A percentile compares a stretch with the other conserved stretches of the same genome.
Evolutionary conservation across 2,888 invertebrate genomes (phyloP).

Genomic region (Diarsia mendica): DNA sequence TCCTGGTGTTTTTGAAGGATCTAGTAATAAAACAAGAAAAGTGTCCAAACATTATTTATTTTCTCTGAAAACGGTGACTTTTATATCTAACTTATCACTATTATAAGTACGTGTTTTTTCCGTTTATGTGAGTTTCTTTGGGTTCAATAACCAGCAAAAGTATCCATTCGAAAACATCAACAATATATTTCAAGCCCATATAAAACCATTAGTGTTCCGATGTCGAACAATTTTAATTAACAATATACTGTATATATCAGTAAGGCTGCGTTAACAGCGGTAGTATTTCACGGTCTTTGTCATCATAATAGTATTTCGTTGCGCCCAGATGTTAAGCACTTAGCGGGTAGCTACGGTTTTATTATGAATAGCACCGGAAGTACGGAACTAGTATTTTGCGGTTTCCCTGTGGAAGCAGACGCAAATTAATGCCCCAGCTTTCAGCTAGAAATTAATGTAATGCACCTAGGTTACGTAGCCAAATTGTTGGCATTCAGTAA

Average conservation of each 20-base stretch:
- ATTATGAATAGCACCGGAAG: slow-evolving; percentile 90
- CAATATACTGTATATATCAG: slow-evolving; percentile 57
- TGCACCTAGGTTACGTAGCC: slow-evolving; percentile 88
- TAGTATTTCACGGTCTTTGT: slow-evolving; percentile 78
- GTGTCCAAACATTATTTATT: not conserved
- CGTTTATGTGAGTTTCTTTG: no score
- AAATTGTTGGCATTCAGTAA: slow-evolving; percentile 86
- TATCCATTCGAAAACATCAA: slow-evolving; percentile 1
- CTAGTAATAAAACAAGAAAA: not conserved
- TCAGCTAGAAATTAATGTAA: slow-evolving; percentile 90
- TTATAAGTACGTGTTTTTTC: not conserved
- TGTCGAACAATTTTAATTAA: slow-evolving; percentile 61
- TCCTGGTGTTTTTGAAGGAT: not conserved
- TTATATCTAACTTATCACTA: not conserved
- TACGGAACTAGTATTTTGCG: slow-evolving; percentile 90
- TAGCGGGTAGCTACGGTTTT: slow-evolving; percentile 88
- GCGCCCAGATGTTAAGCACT: slow-evolving; percentile 88
- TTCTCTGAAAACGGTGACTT: not conserved
- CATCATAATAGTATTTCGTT: slow-evolving; percentile 85
- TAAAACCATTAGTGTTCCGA: slow-evolving; percentile 47
- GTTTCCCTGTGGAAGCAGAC: slow-evolving; percentile 87
- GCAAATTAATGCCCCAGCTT: slow-evolving; percentile 89
- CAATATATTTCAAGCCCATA: slow-evolving; percentile 15
- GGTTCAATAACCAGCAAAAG: not conserved
- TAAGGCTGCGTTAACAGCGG: slow-evolving; percentile 60